A percentile compares a stretch with the other conserved stretches of the same genome.
Conservation (phyloP, 2,113 vertebrate species). For the Glareola pratincola region DNA sequence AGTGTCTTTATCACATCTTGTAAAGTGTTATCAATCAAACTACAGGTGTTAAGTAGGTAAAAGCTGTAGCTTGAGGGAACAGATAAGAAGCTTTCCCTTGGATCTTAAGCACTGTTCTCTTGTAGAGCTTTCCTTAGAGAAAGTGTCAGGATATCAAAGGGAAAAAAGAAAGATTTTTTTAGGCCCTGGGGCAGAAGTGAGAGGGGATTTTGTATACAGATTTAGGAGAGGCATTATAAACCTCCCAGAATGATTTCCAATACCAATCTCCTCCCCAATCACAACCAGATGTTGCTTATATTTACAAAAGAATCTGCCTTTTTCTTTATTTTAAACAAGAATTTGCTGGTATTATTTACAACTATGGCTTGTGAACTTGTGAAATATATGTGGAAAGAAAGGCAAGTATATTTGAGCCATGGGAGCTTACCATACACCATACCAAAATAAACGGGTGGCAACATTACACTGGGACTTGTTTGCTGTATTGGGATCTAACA, state of each 20-base stretch:
- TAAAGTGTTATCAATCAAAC: constrained; percentile 30
- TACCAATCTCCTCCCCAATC: neutral
- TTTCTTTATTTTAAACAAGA: neutral
- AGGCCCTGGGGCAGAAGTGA: neutral
- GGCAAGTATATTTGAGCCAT: neutral
- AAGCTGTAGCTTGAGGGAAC: neutral
- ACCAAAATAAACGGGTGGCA: neutral
- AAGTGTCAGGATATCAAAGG: constrained; percentile 23
- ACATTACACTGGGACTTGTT: neutral
- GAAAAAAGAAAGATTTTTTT: neutral
- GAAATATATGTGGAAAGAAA: neutral
- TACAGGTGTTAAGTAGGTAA: constrained; percentile 32
- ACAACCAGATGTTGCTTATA: neutral
- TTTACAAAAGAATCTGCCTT: neutral
- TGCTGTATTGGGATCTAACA: neutral
- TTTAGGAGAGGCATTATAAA: neutral
- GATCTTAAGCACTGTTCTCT: neutral
- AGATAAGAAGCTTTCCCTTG: constrained; percentile 42
- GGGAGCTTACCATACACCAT: neutral
- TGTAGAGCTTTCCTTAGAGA: neutral
- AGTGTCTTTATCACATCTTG: constrained; percentile 38
- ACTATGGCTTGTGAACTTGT: neutral
- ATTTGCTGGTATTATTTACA: neutral
- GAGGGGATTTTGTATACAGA: neutral
- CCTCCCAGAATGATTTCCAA: neutral